A percentile compares a stretch with the other conserved stretches of the same genome.
These are phyloP conservation scores for Stigmatopora argus DNA, from an alignment of 2,113 vertebrate species.

Conservation along the genomic window DNA sequence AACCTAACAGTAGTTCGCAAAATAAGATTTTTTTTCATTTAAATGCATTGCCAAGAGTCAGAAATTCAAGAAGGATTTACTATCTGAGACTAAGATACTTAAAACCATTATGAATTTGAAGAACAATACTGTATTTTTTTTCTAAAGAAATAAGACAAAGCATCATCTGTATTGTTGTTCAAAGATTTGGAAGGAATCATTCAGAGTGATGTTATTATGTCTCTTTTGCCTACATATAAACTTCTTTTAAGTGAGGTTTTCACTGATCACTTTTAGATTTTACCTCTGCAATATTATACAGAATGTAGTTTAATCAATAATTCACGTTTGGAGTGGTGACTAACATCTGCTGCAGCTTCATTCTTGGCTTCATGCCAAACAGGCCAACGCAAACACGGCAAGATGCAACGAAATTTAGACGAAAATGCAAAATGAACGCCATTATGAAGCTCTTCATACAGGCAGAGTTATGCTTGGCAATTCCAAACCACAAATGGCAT, in stretches of 20 bases:
- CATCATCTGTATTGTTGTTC: not conserved
- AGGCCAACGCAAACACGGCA: conserved; percentile 17
- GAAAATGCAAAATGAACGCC: not conserved
- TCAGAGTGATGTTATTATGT: not conserved
- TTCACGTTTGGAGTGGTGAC: conserved; percentile 33
- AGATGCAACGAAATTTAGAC: conserved; percentile 2
- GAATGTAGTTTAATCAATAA: conserved; percentile 40
- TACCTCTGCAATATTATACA: not conserved
- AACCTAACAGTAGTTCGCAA: not conserved
- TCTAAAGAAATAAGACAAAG: not conserved
- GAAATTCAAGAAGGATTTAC: not conserved
- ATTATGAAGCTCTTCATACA: not conserved
- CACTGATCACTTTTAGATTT: not conserved
- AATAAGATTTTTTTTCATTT: not conserved
- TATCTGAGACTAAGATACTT: conserved; percentile 9
- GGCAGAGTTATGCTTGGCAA: not conserved
- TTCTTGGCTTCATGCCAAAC: conserved; percentile 43
- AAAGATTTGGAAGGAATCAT: not conserved
- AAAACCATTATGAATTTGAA: not conserved
- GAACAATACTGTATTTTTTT: not conserved
- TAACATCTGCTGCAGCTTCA: conserved; percentile 41
- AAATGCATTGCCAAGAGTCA: not conserved
- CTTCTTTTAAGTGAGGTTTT: not conserved
- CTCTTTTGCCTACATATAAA: not conserved
- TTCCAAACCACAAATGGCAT: not conserved